phyloP scores from a whole-genome alignment of 2,888 invertebrate species.

The Drosophila pegasa region DNA sequence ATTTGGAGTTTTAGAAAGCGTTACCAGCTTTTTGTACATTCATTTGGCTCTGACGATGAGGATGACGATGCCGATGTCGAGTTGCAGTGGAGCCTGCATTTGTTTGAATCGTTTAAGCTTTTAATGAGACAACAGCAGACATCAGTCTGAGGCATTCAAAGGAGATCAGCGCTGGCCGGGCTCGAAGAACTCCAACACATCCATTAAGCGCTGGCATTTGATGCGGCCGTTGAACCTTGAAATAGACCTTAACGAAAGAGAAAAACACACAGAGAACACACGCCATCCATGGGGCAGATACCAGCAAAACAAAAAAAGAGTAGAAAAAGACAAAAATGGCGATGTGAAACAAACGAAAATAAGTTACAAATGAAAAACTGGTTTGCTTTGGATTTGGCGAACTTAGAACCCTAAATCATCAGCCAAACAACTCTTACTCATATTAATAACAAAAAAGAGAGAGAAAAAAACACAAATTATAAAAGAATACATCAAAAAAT shows the following conservation, averaged over 20 bases:
- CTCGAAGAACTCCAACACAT: slow-evolving; percentile 44
- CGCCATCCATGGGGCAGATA: slow-evolving; percentile 43
- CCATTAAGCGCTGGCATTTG: slow-evolving; percentile 65
- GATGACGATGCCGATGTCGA: slow-evolving; percentile 28
- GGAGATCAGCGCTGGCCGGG: slow-evolving; percentile 57
- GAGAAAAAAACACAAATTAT: slow-evolving; percentile 36
- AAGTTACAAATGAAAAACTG: slow-evolving; percentile 78
- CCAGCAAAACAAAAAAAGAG: slow-evolving; percentile 24
- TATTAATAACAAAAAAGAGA: slow-evolving; percentile 68
- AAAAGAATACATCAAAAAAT: slow-evolving; percentile 52
- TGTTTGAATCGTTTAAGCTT: slow-evolving; percentile 55
- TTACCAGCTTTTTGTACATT: slow-evolving; percentile 13
- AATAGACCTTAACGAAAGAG: slow-evolving; percentile 69
- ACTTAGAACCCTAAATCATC: slow-evolving; percentile 70
- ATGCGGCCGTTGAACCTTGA: slow-evolving; percentile 77
- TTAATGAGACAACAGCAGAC: slow-evolving; percentile 66
- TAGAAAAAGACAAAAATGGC: slow-evolving; percentile 41
- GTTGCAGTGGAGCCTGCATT: slow-evolving; percentile 57
- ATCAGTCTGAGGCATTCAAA: slow-evolving; percentile 56
- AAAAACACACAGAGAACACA: slow-evolving; percentile 56
- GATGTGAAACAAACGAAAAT: slow-evolving; percentile 74
- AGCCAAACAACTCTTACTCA: slow-evolving; percentile 70
- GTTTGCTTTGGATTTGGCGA: slow-evolving; percentile 75
- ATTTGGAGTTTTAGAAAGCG: slow-evolving; percentile 35
- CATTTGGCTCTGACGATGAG: slow-evolving; percentile 33